A percentile compares a stretch with the other conserved stretches of the same genome.
Conservation (phyloP, 1,140 invertebrate species). For the Fopius arisanus region DNA sequence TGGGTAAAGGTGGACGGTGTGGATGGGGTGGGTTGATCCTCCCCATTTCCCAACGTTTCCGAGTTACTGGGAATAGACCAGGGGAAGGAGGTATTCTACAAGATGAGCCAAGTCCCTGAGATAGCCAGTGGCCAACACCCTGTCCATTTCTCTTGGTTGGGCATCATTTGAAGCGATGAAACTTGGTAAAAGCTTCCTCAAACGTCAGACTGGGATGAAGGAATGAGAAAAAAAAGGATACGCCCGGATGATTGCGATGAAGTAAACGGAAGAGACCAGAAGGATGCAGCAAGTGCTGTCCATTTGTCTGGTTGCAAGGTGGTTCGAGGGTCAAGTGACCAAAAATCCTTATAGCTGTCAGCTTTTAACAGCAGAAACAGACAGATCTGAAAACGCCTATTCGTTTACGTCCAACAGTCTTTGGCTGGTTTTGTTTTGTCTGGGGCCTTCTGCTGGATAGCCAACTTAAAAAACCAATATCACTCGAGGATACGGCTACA, state of each 20-base stretch:
- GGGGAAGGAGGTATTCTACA: slow-evolving; percentile 40
- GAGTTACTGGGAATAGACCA: slow-evolving; percentile 9
- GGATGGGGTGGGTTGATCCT: not conserved
- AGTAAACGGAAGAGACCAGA: not conserved
- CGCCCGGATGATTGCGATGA: not conserved
- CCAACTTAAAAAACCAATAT: not conserved
- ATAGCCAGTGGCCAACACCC: slow-evolving; percentile 58
- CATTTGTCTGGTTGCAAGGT: not conserved
- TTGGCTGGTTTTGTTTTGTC: not conserved
- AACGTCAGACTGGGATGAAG: not conserved
- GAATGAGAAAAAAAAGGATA: not conserved
- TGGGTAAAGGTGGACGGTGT: slow-evolving; percentile 34
- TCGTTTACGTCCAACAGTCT: not conserved
- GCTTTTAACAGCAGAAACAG: not conserved
- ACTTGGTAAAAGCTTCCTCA: not conserved
- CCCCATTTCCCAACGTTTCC: not conserved
- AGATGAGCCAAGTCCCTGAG: slow-evolving; percentile 52
- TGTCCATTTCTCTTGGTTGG: slow-evolving; percentile 37
- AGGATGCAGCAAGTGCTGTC: not conserved
- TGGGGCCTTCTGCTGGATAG: not conserved
- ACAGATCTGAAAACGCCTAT: not conserved
- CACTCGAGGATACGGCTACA: not conserved
- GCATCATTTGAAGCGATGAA: slow-evolving; percentile 3
- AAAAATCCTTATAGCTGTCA: not conserved
- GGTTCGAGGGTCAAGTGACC: not conserved